Base-by-base conservation (phyloP, 2,797 vertebrate genomes). In the Spinus olivaceus region DNA sequence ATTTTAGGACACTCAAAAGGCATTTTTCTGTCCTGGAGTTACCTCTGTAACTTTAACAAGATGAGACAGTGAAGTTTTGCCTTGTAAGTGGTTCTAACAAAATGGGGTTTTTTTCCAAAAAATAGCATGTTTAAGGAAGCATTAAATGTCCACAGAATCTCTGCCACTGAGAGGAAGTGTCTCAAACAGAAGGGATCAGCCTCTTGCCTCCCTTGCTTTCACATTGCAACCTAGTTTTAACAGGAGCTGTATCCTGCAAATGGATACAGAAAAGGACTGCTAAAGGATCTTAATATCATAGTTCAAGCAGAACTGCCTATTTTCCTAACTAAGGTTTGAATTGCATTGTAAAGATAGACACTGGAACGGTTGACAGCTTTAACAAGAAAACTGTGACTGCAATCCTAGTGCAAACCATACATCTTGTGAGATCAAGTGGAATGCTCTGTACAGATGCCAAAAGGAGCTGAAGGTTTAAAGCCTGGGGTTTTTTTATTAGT, bases 341-440 rank as follows among this genome's bases (percentile, higher is more conserved):
- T 84, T 95, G 86, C 88, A 92, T 97, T 96, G 92, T 97, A 95
- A 94, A 95, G 89, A 96, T 92, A 94, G 95, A 94, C 90, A 79
- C 71, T 88, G 71, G 92, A 95, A 92, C 0, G 78, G 90, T 65
- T 94, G 96, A 96, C 92, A 95, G 92, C 86, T 96, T 96, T 96
- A 96, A 95, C 92, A 93, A 88, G 94, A 96, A 96, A 96, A 95
- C 94, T 95, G 89, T 90, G 94, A 95, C 86, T 94, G 91, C 92
- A 90, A 28, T 94, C 86, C 92, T 92, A 90, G 91, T 92, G 92
- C 90, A 97, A 97, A 96, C 95, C 95, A 91, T 96, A 81, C 83
- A 92, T 94, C 94, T 95, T 94, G 95, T 95, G 91, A 94, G 87
- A 96, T 96, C 94, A 96, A 95, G 90, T 94, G 88, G 95, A 96